phyloP scores from a whole-genome alignment of 1,140 invertebrate species.

The Maconellicoccus hirsutus region DNA sequence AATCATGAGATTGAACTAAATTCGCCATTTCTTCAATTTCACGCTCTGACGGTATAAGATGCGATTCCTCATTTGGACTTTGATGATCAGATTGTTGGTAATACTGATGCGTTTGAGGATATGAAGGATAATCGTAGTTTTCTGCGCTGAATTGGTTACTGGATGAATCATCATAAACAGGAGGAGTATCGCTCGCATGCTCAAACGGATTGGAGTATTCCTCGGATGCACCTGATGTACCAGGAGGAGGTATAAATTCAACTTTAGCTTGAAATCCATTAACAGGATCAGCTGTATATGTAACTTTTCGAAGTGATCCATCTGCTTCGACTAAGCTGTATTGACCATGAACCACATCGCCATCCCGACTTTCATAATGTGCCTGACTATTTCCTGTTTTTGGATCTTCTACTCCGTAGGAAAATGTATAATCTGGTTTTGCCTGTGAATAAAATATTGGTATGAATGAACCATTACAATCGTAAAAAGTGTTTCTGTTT shows the following conservation, averaged over 20 bases:
- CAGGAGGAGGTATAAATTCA: constrained; percentile 25
- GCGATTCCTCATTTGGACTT: background rate
- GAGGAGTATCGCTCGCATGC: background rate
- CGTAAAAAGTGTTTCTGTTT: background rate
- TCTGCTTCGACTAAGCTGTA: constrained; percentile 44
- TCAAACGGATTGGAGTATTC: constrained; percentile 27
- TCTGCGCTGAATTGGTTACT: background rate
- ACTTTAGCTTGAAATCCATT: constrained; percentile 31
- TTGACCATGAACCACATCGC: constrained; percentile 53
- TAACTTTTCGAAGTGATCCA: constrained; percentile 33
- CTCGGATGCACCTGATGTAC: constrained; percentile 21
- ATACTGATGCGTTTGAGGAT: background rate
- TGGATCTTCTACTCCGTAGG: constrained; percentile 55
- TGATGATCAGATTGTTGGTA: background rate
- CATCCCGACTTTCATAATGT: constrained; percentile 52
- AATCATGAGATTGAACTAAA: background rate
- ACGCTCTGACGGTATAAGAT: background rate
- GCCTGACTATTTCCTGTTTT: constrained; percentile 54
- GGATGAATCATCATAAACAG: background rate
- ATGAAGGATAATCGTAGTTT: background rate
- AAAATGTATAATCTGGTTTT: constrained; percentile 43
- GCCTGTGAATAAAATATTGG: constrained; percentile 22
- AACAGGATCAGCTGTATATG: constrained; percentile 32
- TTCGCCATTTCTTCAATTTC: background rate
- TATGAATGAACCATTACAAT: background rate